Base-by-base conservation (phyloP, 2,797 vertebrate species). In the Gallinago solitaria region DNA sequence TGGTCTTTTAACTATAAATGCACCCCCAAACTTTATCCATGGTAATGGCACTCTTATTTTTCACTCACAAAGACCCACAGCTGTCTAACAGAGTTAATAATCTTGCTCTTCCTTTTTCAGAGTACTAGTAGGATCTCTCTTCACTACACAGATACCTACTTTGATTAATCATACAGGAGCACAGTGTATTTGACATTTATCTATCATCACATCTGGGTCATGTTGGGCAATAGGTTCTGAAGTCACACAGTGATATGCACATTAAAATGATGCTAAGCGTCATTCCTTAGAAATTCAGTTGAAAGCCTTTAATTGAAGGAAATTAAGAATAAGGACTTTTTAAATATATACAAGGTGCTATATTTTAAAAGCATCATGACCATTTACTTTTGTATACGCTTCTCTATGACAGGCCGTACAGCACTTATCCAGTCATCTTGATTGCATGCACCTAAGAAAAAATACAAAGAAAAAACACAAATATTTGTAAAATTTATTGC, bases 381-480 rank as follows among this genome's bases (percentile, higher is more conserved):
- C 39, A 97, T 91, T 98, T 98, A 99, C 99, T 99, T 99, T 95
- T 99, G 99, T 98, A 99, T 99, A 96, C 99, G 98, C 97, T 99
- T 99, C 97, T 99, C 99, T 90, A 99, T 99, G 76, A 99, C 99
- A 5, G 99, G 99, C n/a, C 98, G 98, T 64, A 99, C 99, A n/a
- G 99, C 99, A 13, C 97, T 99, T 96, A 99, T 99, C 99, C 99
- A 99, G 82, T 99, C 99, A 80, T 99, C 99, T 96, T 99, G 99
- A 98, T 97, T 99, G 95, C 99, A 99, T 2, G 96, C 96, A 87
- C 99, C 99, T 99, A 96, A 67, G 69, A 25, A 30, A 53, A 60
- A 59, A 33, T 3, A 71, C 5, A 76, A 4, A 94, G 67, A 57
- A 67, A 17, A 43, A 89, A 85, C 76, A 65, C 61, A 48, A 16